Conservation (phyloP, 2,888 invertebrate species). For the Leptopilina drosophilae region DNA sequence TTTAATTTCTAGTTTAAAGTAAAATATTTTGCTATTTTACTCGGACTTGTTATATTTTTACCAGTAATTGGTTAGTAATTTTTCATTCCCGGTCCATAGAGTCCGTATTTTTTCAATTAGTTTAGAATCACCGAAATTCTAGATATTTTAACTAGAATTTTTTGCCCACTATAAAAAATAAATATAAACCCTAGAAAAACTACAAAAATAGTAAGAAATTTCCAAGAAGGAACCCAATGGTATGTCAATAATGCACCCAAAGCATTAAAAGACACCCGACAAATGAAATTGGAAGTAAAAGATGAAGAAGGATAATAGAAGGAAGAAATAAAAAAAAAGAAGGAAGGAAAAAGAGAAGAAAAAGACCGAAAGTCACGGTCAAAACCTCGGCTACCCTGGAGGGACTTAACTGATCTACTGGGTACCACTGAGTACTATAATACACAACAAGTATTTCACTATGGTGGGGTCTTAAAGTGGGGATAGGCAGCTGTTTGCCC, state of each 20-base stretch:
- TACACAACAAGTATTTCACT: background rate
- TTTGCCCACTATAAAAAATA: background rate
- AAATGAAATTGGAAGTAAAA: background rate
- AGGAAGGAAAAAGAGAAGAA: too few relatives aligned
- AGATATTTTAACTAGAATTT: too few relatives aligned
- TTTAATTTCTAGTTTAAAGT: too few relatives aligned
- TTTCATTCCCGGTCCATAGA: too few relatives aligned
- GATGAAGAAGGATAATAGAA: background rate
- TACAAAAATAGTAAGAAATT: background rate
- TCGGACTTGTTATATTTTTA: too few relatives aligned
- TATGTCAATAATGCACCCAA: conserved; percentile 25
- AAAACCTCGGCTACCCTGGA: background rate
- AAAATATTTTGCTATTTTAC: too few relatives aligned
- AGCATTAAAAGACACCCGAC: conserved; percentile 6
- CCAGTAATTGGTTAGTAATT: too few relatives aligned
- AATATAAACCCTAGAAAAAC: too few relatives aligned
- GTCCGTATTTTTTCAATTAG: too few relatives aligned
- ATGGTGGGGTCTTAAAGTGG: conserved; percentile 55
- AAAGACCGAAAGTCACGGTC: conserved; percentile 25
- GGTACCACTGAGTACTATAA: background rate
- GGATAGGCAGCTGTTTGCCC: conserved; percentile 66
- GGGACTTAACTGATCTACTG: conserved; percentile 9
- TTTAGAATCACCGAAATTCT: too few relatives aligned
- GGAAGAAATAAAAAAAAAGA: background rate
- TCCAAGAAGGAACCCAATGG: background rate